Evolutionary conservation across 37 sponge, comb jelly and placozoan species (phyloP).

Genomic region (Haliclona indistincta): DNA sequence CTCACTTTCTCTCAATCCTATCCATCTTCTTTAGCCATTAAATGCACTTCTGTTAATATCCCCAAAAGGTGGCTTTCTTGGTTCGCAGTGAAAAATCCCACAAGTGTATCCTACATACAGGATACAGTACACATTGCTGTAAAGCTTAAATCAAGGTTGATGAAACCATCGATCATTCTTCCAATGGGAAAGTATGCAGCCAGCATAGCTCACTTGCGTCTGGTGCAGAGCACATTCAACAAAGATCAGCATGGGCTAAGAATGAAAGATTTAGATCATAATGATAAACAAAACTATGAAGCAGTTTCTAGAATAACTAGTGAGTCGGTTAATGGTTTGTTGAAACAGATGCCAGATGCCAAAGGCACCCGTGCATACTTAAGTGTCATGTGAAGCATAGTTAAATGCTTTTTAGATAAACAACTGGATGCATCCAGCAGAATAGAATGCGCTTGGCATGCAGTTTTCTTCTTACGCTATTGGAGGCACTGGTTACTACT

Average conservation of each 20-base stretch:
- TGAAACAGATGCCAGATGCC: slow-evolving; percentile 1
- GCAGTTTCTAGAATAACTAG: slow-evolving; percentile 5
- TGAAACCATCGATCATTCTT: slow-evolving; percentile 29
- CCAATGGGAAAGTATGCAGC: slow-evolving; percentile 18
- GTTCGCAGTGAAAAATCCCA: slow-evolving; percentile 14
- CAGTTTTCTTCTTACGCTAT: not conserved
- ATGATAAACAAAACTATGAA: slow-evolving; percentile 33
- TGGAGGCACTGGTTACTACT: not conserved
- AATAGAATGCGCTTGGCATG: not conserved
- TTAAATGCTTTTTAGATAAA: not conserved
- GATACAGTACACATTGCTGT: slow-evolving; percentile 44
- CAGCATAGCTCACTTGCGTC: not conserved
- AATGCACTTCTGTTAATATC: not conserved
- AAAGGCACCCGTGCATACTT: not conserved
- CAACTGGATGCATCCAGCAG: not conserved
- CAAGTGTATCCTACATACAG: slow-evolving; percentile 13
- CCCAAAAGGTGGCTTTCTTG: slow-evolving; percentile 18
- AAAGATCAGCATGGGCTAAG: slow-evolving; percentile 27
- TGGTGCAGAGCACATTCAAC: not conserved
- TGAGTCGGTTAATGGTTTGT: not conserved
- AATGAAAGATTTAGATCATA: slow-evolving; percentile 32
- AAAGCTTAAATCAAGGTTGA: slow-evolving; percentile 25
- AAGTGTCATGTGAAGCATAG: not conserved
- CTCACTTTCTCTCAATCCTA: not conserved
- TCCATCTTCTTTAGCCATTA: not conserved